These are phyloP conservation scores for Parasteatoda lunata DNA, from an alignment of 2,888 invertebrate genomes.

Conservation along the genomic window DNA sequence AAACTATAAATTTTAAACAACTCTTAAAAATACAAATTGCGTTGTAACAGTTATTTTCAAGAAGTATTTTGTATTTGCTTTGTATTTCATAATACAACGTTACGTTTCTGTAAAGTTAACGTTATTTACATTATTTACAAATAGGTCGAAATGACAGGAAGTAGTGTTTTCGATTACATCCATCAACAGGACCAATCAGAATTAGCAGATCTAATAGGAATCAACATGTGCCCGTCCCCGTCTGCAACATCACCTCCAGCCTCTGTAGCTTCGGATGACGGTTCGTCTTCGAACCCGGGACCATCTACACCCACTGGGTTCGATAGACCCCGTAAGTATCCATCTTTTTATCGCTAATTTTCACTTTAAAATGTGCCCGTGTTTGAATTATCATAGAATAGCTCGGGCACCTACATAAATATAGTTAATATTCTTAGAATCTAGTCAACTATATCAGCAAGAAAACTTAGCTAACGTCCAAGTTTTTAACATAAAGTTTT, in stretches of 20 bases:
- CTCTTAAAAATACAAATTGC: too few relatives aligned
- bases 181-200: conserved; percentile 97
- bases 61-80: too few relatives aligned
- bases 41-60: too few relatives aligned
- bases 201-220: conserved; percentile 94
- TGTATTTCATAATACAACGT: too few relatives aligned
- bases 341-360: background rate
- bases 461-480: background rate
- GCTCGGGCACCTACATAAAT: background rate
- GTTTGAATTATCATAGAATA: background rate
- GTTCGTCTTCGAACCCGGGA: conserved; percentile 76
- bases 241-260: conserved; percentile 78
- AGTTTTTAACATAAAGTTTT: too few relatives aligned
- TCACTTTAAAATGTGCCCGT: background rate
- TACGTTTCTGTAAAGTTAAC: too few relatives aligned
- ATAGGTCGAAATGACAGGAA: conserved; percentile 99
- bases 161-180: conserved; percentile 98
- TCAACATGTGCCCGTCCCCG: conserved; percentile 81
- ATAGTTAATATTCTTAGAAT: background rate
- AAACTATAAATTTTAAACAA: too few relatives aligned
- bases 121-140: too few relatives aligned
- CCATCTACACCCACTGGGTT: conserved; percentile 61
- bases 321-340: conserved; percentile 60
- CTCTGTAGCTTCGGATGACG: conserved; percentile 86
- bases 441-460: background rate